These are phyloP conservation scores for Deilephila elpenor DNA, from an alignment of 2,888 invertebrate genomes.

Conservation along the genomic window DNA sequence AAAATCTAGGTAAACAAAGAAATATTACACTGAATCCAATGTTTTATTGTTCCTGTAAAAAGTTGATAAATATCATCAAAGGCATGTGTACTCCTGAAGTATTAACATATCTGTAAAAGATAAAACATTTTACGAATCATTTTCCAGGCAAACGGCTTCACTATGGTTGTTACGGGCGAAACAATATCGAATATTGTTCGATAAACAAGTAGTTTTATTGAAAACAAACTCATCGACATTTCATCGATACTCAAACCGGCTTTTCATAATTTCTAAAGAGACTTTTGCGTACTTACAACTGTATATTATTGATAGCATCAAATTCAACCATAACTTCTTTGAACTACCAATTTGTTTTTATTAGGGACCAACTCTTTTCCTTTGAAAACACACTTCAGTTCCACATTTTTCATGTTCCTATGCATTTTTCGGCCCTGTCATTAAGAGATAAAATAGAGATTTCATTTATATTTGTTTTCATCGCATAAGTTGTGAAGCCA, in stretches of 20 bases:
- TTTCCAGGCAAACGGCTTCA: not conserved
- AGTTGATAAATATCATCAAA: not conserved
- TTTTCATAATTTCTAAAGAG: constrained; percentile 19
- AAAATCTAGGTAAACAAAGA: too few species aligned
- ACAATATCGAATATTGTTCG: not conserved
- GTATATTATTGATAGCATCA: not conserved
- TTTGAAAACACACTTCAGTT: not conserved
- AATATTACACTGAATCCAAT: too few species aligned
- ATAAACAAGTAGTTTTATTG: constrained; percentile 15
- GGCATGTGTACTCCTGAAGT: too few species aligned
- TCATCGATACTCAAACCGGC: not conserved
- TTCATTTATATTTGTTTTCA: too few species aligned
- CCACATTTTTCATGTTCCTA: not conserved
- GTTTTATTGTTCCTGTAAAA: not conserved
- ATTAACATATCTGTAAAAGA: not conserved
- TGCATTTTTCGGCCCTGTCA: too few species aligned
- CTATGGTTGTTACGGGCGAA: constrained; percentile 8
- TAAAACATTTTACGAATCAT: not conserved
- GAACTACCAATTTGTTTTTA: not conserved
- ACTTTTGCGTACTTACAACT: constrained; percentile 10
- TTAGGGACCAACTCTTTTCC: not conserved
- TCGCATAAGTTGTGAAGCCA: too few species aligned
- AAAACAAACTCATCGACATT: not conserved
- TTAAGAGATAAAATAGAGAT: too few species aligned
- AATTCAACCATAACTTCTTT: not conserved